Percentiles rank a stretch among this genome's conserved stretches.
These are phyloP conservation scores for Bucco capensis DNA, from an alignment of 2,113 vertebrate genomes.

Conservation along the genomic window DNA sequence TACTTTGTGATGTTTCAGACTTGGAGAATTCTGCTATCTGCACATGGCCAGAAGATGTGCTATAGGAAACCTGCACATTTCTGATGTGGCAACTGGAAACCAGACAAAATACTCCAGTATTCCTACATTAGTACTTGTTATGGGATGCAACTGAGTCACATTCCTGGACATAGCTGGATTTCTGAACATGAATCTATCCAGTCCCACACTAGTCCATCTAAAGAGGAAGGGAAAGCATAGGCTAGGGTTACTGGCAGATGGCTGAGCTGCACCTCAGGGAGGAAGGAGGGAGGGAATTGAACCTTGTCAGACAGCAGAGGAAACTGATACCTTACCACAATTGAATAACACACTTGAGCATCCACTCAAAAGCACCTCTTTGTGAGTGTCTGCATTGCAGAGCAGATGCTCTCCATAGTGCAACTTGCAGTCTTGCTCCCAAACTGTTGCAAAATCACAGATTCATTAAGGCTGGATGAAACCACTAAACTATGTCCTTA, in stretches of 20 bases:
- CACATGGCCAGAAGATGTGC: background rate
- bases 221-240: background rate
- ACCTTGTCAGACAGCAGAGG: background rate
- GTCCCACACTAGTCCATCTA: background rate
- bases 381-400: background rate
- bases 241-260: constrained; percentile 5
- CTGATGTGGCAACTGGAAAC: background rate
- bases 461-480: too few species aligned
- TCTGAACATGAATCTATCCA: accelerated
- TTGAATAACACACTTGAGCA: background rate
- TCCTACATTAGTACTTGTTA: background rate
- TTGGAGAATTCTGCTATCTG: background rate
- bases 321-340: background rate
- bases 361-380: background rate
- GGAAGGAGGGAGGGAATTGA: constrained; percentile 13
- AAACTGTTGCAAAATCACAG: too few species aligned
- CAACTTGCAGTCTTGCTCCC: background rate
- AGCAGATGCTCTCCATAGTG: background rate
- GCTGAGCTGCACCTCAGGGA: background rate
- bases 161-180: background rate
- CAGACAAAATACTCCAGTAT: background rate
- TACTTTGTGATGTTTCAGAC: background rate
- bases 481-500: too few species aligned
- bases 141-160: background rate
- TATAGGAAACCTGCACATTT: background rate